A percentile compares a stretch with the other conserved stretches of the same genome.
These are phyloP conservation scores for Ctenomys sociabilis DNA, from an alignment of 2,113 vertebrate species.

Conservation along the genomic window DNA sequence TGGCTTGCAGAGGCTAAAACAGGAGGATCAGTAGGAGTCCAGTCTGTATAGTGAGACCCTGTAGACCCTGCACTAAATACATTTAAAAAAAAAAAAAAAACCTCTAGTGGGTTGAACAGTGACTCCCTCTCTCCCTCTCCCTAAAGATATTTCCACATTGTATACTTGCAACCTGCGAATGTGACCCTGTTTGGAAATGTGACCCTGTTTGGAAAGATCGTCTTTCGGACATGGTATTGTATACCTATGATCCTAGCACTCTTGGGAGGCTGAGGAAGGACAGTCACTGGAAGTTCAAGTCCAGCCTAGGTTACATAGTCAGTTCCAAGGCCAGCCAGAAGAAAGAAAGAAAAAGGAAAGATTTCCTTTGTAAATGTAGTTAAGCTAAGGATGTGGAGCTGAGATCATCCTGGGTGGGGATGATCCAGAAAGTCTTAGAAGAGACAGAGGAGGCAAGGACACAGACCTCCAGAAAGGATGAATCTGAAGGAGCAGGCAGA, in stretches of 20 bases:
- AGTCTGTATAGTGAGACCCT: too few species aligned
- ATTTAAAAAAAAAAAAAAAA: background rate
- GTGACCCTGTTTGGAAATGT: background rate
- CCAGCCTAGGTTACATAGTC: background rate
- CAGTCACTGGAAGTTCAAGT: background rate
- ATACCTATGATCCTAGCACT: background rate
- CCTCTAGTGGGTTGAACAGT: background rate
- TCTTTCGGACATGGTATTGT: background rate
- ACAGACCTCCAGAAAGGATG: background rate
- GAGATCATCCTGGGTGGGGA: background rate
- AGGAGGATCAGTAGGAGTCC: too few species aligned
- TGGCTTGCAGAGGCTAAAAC: too few species aligned
- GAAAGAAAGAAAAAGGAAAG: background rate
- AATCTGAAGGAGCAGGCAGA: background rate
- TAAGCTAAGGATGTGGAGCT: background rate
- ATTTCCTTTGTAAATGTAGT: background rate
- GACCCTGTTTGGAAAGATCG: background rate
- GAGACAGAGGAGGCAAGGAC: background rate
- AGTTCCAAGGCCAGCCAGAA: background rate
- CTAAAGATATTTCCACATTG: background rate
- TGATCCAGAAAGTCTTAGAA: background rate
- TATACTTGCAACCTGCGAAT: background rate
- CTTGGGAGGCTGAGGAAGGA: background rate
- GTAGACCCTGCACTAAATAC: too few species aligned
- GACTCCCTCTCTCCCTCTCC: background rate